Conservation (phyloP, 2,113 vertebrate species). For the Chascanopsetta lugubris region DNA sequence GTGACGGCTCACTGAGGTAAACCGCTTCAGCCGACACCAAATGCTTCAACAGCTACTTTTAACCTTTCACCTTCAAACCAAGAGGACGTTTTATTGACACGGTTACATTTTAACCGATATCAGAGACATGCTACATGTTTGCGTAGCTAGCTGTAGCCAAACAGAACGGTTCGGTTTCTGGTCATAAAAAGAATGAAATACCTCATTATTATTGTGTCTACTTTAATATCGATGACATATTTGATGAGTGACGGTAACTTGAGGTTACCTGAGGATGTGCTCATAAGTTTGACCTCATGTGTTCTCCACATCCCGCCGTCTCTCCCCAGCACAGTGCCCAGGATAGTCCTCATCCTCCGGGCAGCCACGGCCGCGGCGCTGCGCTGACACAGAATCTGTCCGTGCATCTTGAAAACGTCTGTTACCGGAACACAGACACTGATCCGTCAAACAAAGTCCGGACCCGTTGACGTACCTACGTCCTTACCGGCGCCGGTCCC, state of each 20-base stretch:
- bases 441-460: background rate
- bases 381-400: constrained; percentile 65
- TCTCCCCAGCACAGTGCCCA: constrained; percentile 73
- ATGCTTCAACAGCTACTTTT: no score
- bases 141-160: background rate
- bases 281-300: constrained; percentile 80
- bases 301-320: constrained; percentile 72
- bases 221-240: background rate
- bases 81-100: background rate
- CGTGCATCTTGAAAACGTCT: constrained; percentile 61
- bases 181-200: no score
- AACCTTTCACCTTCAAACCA: constrained; percentile 18
- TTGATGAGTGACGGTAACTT: background rate
- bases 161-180: no score
- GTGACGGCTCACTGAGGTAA: no score
- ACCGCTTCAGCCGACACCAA: no score
- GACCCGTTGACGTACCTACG: background rate
- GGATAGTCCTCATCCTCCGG: constrained; percentile 73
- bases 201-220: no score
- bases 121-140: background rate
- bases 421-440: no score
- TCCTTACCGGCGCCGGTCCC: constrained; percentile 13
- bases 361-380: constrained; percentile 70
- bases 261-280: constrained; percentile 78
- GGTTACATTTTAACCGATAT: background rate